Base-by-base conservation (phyloP, 2,888 invertebrate species). In the Hemicrepidius hirtus region DNA sequence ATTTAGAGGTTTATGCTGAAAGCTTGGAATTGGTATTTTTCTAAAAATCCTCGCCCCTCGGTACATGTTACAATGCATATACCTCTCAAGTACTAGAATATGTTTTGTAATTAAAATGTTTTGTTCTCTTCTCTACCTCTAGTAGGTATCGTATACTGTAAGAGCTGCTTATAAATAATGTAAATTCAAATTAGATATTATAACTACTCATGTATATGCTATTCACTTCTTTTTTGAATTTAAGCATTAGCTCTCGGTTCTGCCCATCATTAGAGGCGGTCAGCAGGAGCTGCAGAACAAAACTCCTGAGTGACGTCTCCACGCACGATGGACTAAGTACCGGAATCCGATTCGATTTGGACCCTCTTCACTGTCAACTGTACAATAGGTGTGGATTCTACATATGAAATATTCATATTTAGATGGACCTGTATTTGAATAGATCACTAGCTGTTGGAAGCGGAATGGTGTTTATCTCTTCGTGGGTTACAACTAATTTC, bases 331-430 rank as follows among this genome's bases (percentile, higher is more conserved):
- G 70, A 72, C 76, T 77, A 77, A 76, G 76, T 76, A 76, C 76
- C 72, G 74, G 81, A 79, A 82, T 82, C 80, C 78, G 78, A 83
- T 83, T 82, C 81, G 82, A 81, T 79, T 75, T 77, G 82, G 80
- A 84, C 84, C 84, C 83, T 84, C 81, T 82, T 84, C 84, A 84
- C 79, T 82, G 84, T 84, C 84, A 84, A 79, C 74, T 75, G 77
- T 77, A 84, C 83, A 85, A 84, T 83, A 84, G 83, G 84, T 84
- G 84, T 81, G 81, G 84, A 85, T 83, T 84, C 81, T 78, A 78
- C 78, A 78, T 82, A 84, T 84, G 83, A 84, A 83, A 84, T 84
- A 85, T 85, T 84, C 84, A 84, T 84, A 81, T 69, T 69, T 68
- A 68, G 68, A 75, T 73, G 62, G 73, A 75, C 63, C 46, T 55